Evolutionary conservation across 1,140 invertebrate genomes (phyloP), one percentile per base, ranked within the genome.

Genomic region (Zaprionus ornatus): DNA sequence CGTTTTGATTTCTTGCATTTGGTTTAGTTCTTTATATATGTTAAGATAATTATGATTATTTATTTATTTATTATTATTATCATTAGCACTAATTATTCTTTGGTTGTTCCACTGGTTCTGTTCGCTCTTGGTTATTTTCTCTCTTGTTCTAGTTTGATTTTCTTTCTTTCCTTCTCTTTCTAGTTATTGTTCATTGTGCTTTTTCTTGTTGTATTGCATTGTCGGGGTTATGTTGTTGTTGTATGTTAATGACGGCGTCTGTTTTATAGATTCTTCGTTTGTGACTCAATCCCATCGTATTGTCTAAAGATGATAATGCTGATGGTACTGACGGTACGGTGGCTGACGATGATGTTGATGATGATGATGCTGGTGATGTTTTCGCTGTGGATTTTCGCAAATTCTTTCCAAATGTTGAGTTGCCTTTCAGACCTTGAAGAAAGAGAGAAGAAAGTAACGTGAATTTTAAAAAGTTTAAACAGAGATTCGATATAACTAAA

Each of bases 21-120:
- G 74, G 78, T 88, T 80, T 79, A 63, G 59, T 86, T 80, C 64
- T 82, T 69, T 74, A 67, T 74, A 90, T 86, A 86, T 64, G 82
- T 84, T 90, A 90, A 77, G 29, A 86, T 90, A 90, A 63, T 85
- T 80, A 81, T 81, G 79, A 77, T 80, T 76, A 91, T 82, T 84
- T 82, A 79, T 74, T 78, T 79, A 84, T 82, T 81, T 80, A 79
- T 76, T 50, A 50, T 50, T 45, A 37, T 45, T 45, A 50, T 50
- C 45, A 91, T 90, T 92, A 91, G 91, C 90, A 91, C 85, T 92
- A 92, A 91, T 84, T 85, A 91, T 90, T 92, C 91, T 92, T 92
- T 92, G 91, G 91, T 91, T 91, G 84, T 79, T 91, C 86, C 86
- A 92, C 91, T 91, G 91, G 91, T 91, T 92, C 80, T 82, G 83